These are phyloP conservation scores for Simalia tracyae DNA, from an alignment of 2,797 vertebrate species.

Conservation along the genomic window DNA sequence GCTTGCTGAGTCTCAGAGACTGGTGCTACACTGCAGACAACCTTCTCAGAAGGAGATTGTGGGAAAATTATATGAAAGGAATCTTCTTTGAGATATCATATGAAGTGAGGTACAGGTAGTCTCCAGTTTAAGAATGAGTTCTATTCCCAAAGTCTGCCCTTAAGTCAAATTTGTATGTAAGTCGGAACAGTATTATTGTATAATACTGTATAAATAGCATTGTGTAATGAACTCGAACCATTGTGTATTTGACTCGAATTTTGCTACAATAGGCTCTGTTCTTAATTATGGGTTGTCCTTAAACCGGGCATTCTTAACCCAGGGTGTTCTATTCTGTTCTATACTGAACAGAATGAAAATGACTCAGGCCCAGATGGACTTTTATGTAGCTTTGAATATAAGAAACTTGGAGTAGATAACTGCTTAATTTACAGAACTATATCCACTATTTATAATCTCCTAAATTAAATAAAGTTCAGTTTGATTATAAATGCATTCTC, in stretches of 20 bases:
- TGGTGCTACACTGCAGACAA: background rate
- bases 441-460: constrained; percentile 69
- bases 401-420: constrained; percentile 66
- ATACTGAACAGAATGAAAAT: constrained; percentile 40
- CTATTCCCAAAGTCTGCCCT: no score
- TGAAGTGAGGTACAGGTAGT: constrained; percentile 22
- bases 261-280: no score
- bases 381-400: constrained; percentile 45
- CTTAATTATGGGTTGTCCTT: no score
- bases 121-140: no score
- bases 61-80: background rate
- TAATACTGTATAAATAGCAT: no score
- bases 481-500: constrained; percentile 42
- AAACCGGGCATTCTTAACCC: no score
- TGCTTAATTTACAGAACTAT: constrained; percentile 71
- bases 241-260: no score
- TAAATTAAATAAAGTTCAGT: constrained; percentile 68
- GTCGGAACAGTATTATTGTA: no score
- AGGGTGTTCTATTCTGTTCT: no score
- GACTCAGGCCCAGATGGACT: constrained; percentile 42
- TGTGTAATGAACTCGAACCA: no score
- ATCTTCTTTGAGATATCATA: background rate
- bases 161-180: no score
- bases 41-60: background rate
- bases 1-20: background rate